phyloP scores from a whole-genome alignment of 2,113 vertebrate genomes.

The Myrmophylax atrothorax region DNA sequence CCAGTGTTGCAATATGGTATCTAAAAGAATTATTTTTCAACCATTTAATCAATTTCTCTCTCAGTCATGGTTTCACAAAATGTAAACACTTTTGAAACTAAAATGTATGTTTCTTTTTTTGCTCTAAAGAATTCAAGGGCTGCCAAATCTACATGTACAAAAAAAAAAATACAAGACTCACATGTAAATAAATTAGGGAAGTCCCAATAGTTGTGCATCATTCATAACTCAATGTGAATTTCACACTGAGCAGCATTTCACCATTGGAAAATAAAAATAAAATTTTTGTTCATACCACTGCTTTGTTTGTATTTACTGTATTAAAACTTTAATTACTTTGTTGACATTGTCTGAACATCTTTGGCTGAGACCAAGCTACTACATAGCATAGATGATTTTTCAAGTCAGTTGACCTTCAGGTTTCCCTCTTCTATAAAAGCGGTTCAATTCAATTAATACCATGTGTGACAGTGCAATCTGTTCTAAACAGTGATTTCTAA shows the following conservation, averaged over 20 bases:
- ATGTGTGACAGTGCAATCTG: background rate
- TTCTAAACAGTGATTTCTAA: background rate
- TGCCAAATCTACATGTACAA: conserved; percentile 65
- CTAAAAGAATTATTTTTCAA: conserved; percentile 57
- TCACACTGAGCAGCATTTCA: conserved; percentile 75
- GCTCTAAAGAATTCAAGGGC: conserved; percentile 70
- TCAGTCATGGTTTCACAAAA: conserved; percentile 63
- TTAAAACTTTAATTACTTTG: conserved; percentile 5
- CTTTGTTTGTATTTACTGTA: conserved; percentile 67
- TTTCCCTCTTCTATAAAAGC: background rate
- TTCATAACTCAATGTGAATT: conserved; percentile 75
- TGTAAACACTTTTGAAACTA: conserved; percentile 64
- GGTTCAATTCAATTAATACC: background rate
- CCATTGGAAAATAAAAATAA: conserved; percentile 76
- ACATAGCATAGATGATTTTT: background rate
- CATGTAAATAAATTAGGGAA: conserved; percentile 72
- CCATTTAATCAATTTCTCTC: conserved; percentile 47
- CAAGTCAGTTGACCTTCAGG: background rate
- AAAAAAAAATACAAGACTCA: conserved; percentile 25
- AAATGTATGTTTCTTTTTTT: conserved; percentile 46
- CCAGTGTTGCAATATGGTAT: conserved; percentile 51
- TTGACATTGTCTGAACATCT: background rate
- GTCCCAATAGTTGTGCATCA: conserved; percentile 68
- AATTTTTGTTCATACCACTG: conserved; percentile 74
- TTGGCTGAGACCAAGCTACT: background rate